These are phyloP conservation scores for Nanorana parkeri DNA, from an alignment of 2,113 vertebrate genomes.

Conservation along the genomic window DNA sequence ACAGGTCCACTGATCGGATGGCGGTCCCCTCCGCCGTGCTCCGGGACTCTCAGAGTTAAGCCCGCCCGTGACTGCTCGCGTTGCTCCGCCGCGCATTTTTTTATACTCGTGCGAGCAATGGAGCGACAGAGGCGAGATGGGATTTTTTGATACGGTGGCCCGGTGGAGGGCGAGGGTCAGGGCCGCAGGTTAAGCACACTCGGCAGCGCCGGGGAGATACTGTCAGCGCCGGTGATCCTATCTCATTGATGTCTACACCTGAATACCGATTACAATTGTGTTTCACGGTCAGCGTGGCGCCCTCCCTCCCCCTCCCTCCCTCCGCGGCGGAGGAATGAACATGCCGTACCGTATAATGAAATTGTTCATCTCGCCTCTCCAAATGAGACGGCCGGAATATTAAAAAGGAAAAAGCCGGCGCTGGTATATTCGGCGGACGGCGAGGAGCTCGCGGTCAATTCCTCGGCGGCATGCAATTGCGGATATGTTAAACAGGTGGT, in stretches of 20 bases:
- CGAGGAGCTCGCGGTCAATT: not conserved
- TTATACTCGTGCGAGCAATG: conserved; percentile 23
- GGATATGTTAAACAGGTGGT: not conserved
- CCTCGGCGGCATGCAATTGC: not conserved
- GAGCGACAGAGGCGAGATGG: conserved; percentile 44
- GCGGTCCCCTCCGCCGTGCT: not conserved
- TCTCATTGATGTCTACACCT: conserved; percentile 55
- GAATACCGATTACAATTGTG: conserved; percentile 47
- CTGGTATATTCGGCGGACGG: not conserved
- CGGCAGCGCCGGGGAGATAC: conserved; percentile 31
- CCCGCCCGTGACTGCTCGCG: conserved; percentile 9
- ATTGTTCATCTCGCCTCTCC: conserved; percentile 11
- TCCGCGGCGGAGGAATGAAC: not conserved
- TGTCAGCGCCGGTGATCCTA: conserved; percentile 51
- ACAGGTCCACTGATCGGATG: no score
- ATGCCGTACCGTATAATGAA: conserved; percentile 42
- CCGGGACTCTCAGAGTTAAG: not conserved
- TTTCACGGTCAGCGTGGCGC: conserved; percentile 14
- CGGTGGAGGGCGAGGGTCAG: conserved; percentile 39
- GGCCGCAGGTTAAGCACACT: conserved; percentile 45
- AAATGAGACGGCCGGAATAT: not conserved
- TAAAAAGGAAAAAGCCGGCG: not conserved
- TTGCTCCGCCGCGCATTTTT: not conserved
- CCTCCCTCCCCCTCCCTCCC: not conserved
- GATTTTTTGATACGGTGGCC: conserved; percentile 46